phyloP scores from a whole-genome alignment of 2,888 invertebrate genomes.

The Capitulum mitella region DNA sequence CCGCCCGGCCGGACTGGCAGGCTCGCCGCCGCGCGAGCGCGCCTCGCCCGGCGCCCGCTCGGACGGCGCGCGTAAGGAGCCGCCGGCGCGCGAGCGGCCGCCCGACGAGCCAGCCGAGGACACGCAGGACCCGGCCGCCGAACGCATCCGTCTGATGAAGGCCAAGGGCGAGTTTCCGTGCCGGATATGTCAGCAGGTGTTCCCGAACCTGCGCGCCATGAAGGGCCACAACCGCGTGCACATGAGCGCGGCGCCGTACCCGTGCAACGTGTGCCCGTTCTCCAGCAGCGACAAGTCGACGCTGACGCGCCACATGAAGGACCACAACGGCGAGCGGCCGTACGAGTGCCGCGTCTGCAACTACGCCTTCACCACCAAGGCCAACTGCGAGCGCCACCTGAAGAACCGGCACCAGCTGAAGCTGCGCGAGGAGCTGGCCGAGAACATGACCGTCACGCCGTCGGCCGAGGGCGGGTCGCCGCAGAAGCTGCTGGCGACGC shows the following conservation, averaged over 20 bases:
- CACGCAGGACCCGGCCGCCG: conserved; percentile 23
- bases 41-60: conserved; percentile 39
- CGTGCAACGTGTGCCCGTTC: conserved; percentile 89
- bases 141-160: conserved; percentile 64
- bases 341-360: conserved; percentile 90
- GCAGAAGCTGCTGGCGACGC: conserved; percentile 33
- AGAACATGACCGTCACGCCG: conserved; percentile 76
- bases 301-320: conserved; percentile 80
- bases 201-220: conserved; percentile 77
- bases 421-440: conserved; percentile 79
- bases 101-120: conserved; percentile 34
- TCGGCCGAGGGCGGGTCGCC: conserved; percentile 56
- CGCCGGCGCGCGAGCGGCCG: conserved; percentile 40
- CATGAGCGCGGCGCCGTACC: conserved; percentile 67
- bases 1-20: too few species aligned
- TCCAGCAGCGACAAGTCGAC: conserved; percentile 84
- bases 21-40: too few species aligned
- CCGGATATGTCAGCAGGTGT: conserved; percentile 73
- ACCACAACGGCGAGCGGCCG: conserved; percentile 90
- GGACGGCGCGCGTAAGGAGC: conserved; percentile 43
- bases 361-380: conserved; percentile 93
- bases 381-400: conserved; percentile 91
- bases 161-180: conserved; percentile 83
- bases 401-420: conserved; percentile 82
- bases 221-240: conserved; percentile 87